Conservation (phyloP, 23 tunicate species). For the Phallusia fumigata region DNA sequence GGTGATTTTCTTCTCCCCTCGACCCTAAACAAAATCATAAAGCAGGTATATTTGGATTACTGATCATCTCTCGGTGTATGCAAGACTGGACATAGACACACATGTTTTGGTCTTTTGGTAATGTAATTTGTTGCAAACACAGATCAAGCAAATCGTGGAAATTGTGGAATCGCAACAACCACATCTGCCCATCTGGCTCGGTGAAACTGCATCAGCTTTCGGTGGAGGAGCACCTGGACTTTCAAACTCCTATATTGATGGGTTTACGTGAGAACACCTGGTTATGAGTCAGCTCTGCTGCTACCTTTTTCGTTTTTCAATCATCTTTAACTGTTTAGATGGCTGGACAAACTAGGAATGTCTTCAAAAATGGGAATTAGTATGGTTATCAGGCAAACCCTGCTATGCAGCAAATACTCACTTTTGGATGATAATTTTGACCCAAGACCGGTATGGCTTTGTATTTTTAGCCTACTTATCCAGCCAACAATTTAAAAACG, state of each 20-base stretch:
- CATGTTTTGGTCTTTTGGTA: too few relatives aligned
- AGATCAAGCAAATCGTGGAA: slow-evolving; percentile 26
- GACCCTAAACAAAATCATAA: too few relatives aligned
- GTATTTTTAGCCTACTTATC: not conserved
- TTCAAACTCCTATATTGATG: slow-evolving; percentile 69
- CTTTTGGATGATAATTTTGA: slow-evolving; percentile 59
- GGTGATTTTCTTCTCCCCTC: too few relatives aligned
- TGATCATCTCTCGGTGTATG: too few relatives aligned
- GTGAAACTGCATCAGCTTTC: slow-evolving; percentile 86
- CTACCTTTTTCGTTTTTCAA: not conserved
- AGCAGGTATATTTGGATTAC: too few relatives aligned
- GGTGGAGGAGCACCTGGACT: slow-evolving; percentile 94
- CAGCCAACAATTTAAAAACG: too few relatives aligned
- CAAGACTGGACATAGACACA: too few relatives aligned
- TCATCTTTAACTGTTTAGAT: slow-evolving; percentile 15
- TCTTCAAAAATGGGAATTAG: slow-evolving; percentile 55
- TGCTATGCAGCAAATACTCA: slow-evolving; percentile 45
- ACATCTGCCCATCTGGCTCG: slow-evolving; percentile 59
- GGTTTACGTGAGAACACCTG: slow-evolving; percentile 87
- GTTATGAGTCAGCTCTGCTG: too few relatives aligned
- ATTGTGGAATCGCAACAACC: not conserved
- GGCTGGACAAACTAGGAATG: slow-evolving; percentile 90
- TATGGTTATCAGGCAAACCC: slow-evolving; percentile 78
- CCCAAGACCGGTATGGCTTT: slow-evolving; percentile 62
- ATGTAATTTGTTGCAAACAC: too few relatives aligned